Evolutionary conservation across 2,113 vertebrate genomes (phyloP), one percentile per base, ranked within the genome.

Genomic region (Verasper variegatus): DNA sequence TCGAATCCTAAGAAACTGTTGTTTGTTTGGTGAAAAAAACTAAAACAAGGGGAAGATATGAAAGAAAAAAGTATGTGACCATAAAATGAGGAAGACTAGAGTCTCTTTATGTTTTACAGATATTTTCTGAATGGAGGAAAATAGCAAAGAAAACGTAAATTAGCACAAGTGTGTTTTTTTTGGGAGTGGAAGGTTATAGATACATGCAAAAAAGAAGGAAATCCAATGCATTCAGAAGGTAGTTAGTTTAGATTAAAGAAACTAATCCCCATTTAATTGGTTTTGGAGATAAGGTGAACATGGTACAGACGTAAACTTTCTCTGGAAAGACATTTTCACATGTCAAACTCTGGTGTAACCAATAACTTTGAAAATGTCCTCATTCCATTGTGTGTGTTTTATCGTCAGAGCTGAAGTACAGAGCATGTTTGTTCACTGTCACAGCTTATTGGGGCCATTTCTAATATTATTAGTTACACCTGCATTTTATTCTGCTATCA

Each of bases 141-240:
- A 54, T 54, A 20, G 31, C 23, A 4, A 42, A 31, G 26, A 24
- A 45, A 47, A 20, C 51, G 18, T 21, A 55, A 68, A 76, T 72
- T 40, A 69, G 24, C n/a, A 49, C 6, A 42, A 47, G 52, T 40
- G n/a, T 40, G 20, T 68, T 35, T 1, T 26, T 76, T 42, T 58
- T 31, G 31, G 6, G 12, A 56, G 35, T 42, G 21, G 15, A 54
- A 56, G 13, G 17, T 57, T 10, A 67, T 2, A 47, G 64, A 20
- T 8, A 35, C 1, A 68, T 68, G 76, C 61, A n/a, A 81, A 76
- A 74, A 56, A 62, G 23, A 85, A 57, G 70, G 51, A 82, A 82
- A 77, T 68, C 72, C 64, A 80, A 69, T 27, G 7, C 47, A 70
- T 58, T 76, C 35, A 85, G n/a, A 76, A 51, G 49, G 35, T 37